A percentile compares a stretch with the other conserved stretches of the same genome.
phyloP scores from a whole-genome alignment of 2,113 vertebrate genomes.

The Nansenia antarctica region DNA sequence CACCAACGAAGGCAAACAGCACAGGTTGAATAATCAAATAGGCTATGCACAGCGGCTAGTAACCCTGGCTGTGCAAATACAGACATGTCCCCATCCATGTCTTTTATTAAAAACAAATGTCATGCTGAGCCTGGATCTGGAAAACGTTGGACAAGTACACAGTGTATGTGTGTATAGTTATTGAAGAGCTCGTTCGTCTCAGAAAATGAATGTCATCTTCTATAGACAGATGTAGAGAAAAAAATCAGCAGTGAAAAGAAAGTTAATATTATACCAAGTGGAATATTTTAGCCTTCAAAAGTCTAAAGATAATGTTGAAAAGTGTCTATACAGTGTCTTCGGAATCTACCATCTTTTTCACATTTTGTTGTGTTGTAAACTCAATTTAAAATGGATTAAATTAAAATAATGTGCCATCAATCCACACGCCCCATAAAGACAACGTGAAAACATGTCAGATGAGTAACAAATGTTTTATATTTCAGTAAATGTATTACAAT shows the following conservation, averaged over 20 bases:
- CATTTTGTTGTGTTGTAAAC: too few relatives aligned
- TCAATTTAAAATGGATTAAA: too few relatives aligned
- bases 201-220: constrained; percentile 30
- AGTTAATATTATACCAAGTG: background rate
- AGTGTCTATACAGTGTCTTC: too few relatives aligned
- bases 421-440: too few relatives aligned
- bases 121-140: background rate
- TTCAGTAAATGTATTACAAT: too few relatives aligned
- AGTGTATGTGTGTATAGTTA: constrained; percentile 34
- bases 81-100: constrained; percentile 25
- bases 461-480: too few relatives aligned
- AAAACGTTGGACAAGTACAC: background rate
- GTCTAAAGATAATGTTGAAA: too few relatives aligned
- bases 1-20: constrained; percentile 36
- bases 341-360: too few relatives aligned
- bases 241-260: constrained; percentile 1
- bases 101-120: constrained; percentile 32
- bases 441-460: too few relatives aligned
- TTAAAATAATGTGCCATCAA: too few relatives aligned
- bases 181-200: constrained; percentile 27
- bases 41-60: constrained; percentile 15
- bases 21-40: constrained; percentile 39
- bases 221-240: background rate
- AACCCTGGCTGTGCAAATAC: constrained; percentile 45
- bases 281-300: too few relatives aligned